Conservation (phyloP, 2,797 vertebrate genomes). For the Pangasius sanitwongsei region DNA sequence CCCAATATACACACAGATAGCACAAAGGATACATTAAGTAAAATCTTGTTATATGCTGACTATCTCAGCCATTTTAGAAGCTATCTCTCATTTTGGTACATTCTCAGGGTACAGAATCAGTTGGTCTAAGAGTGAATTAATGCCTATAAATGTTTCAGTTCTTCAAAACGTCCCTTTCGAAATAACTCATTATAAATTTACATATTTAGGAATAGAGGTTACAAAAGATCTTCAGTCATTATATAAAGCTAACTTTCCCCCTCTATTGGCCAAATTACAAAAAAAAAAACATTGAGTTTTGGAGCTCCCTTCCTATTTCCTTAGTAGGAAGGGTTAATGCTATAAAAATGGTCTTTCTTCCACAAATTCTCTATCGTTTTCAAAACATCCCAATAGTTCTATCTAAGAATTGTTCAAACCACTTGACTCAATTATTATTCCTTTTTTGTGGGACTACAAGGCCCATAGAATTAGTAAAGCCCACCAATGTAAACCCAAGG, state of each 20-base stretch:
- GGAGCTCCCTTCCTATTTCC: background rate
- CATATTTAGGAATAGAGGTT: background rate
- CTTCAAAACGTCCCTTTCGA: background rate
- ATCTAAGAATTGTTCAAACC: too few relatives aligned
- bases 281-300: background rate
- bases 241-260: background rate
- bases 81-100: background rate
- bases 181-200: too few relatives aligned
- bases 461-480: too few relatives aligned
- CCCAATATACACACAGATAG: too few relatives aligned
- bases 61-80: background rate
- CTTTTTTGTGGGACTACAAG: too few relatives aligned
- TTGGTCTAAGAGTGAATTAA: background rate
- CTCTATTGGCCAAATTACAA: background rate
- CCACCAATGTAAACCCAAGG: too few relatives aligned
- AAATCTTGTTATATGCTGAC: too few relatives aligned
- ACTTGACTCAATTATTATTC: too few relatives aligned
- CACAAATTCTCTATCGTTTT: background rate
- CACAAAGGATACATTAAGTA: too few relatives aligned
- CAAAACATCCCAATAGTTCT: too few relatives aligned
- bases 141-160: too few relatives aligned
- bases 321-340: background rate
- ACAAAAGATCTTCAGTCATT: background rate
- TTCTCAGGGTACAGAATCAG: background rate
- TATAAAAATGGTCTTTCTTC: background rate